Evolutionary conservation across 2,888 invertebrate species (phyloP), one percentile per base, ranked within the genome.

Genomic region (Drosophila meridionalis): DNA sequence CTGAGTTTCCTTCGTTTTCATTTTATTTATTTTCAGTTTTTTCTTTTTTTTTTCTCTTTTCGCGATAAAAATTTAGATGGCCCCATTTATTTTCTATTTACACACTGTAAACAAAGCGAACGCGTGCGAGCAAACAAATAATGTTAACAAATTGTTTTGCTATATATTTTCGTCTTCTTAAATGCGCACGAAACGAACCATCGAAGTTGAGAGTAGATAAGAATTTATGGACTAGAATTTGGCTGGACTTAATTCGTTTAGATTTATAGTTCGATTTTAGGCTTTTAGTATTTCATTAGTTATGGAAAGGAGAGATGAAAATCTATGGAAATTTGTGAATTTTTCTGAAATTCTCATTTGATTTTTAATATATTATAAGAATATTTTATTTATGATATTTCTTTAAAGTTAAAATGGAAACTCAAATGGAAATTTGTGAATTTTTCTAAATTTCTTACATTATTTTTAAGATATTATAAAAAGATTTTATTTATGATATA

Each of bases 41-140:
- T 26, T 43, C 2, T 2, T 47, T 2, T 36, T 26, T 28, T 42
- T 42, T 50, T n/a, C 7, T 36, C 55, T 72, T 60, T 76, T 67
- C 63, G 69, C 79, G 68, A 73, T 73, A 70, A 76, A 76, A 79
- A 79, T 76, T 68, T 73, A 73, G 65, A 69, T 74, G 71, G 45
- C 74, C 77, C 80, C 80, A 80, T 80, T 80, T 80, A 74, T 74
- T 77, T 80, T 77, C 76, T 80, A 80, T 80, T 77, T 80, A 80
- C 77, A 74, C 71, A 50, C 36, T 70, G 73, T 62, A 76, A 80
- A 80, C 73, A 76, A 62, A 55, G 34, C 36, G 55, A 47, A 42
- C 28, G 63, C 70, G 53, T 57, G 40, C 60, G 40, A 57, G 28
- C 58, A 77, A 73, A 73, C 65, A 78, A 77, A 73, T 74, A 78